Evolutionary conservation across 2,113 vertebrate genomes (phyloP), one percentile per base, ranked within the genome.

Genomic region (Brachyistius frenatus): DNA sequence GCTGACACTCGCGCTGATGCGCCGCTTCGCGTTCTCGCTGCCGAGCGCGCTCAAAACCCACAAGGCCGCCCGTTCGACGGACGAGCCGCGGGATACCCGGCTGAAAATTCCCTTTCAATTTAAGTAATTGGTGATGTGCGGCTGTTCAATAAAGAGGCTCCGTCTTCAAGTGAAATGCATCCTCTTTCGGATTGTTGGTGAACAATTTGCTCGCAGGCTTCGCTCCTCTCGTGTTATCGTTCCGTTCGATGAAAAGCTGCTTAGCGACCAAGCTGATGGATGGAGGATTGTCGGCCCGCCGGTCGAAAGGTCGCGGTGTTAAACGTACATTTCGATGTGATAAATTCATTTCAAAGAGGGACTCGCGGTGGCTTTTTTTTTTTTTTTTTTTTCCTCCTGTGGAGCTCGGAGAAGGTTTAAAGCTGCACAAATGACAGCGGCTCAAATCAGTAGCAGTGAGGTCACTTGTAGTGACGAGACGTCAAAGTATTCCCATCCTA

Each of bases 61-160:
- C 50, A 49, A 69, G 70, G 56, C 4, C 55, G 69, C 1, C 60
- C 73, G 62, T 77, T 83, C 66, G 76, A 76, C 80, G 86, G 77
- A 73, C 56, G 72, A 86, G 76, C 79, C 86, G 73, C 66, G 60
- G 78, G 73, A 58, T 85, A 64, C 44, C 66, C 30, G 68, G 37
- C 53, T 71, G n/a, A 60, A 69, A 60, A 69, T 62, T 46, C 8
- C 41, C 23, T 23, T 46, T 55, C 73, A 64, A n/a, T 57, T 70
- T 60, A 52, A 68, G 66, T 76, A 68, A 46, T 36, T 58, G 3
- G 2, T 2, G 1, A 0, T 30, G 39, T 9, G 16, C 47, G 5
- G 58, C 5, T 62, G 64, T 49, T 73, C 13, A 15, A 30, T 31
- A n/a, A 58, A 52, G 13, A 62, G 1, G 5, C 31, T 46, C 7